Base-by-base conservation (phyloP, 2,113 vertebrate genomes). In the Neogobius melanostomus region DNA sequence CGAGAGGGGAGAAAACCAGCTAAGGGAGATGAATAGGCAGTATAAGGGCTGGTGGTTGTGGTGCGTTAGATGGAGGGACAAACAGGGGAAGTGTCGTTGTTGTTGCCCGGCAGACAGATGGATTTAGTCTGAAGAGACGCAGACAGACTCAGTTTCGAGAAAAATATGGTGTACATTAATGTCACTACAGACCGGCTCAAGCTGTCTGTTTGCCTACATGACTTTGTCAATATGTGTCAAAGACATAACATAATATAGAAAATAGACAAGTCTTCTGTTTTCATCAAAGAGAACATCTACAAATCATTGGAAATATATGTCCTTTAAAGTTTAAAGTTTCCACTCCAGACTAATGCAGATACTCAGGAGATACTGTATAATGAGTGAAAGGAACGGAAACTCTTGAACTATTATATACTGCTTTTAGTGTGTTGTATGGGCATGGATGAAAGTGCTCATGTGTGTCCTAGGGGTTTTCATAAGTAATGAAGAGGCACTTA, bases 401-500 rank as follows among this genome's bases (percentile, higher is more conserved):
- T 44, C 21, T 21, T 21, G 21, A 21, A 21, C 21, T 21, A 21
- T 21, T 21, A 16, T 28, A 42, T 8, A 9, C 15, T 16, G 16
- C n/a, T 15, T 8, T 36, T 36, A 36, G 28, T 36, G 28, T 36
- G 28, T 36, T 36, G 28, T 36, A 36, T 61, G 59, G 43, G 59
- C 3, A 44, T 8, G 56, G 28, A 14, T 28, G 43, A 42, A 67
- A 72, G 82, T 87, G 65, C 63, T 70, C 60, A 62, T 69, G 71
- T 66, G 72, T 71, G 73, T 83, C 82, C 75, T 83, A 65, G 60
- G 80, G 65, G 80, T 81, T 84, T 86, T 79, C 86, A 88, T 89
- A 87, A 86, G 80, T 88, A 89, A 90, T 89, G 80, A 74, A 67
- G 83, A 86, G 81, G 76, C 65, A 68, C 79, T 86, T 92, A 86